phyloP scores from a whole-genome alignment of 2,113 vertebrate species.

The Nerophis lumbriciformis region DNA sequence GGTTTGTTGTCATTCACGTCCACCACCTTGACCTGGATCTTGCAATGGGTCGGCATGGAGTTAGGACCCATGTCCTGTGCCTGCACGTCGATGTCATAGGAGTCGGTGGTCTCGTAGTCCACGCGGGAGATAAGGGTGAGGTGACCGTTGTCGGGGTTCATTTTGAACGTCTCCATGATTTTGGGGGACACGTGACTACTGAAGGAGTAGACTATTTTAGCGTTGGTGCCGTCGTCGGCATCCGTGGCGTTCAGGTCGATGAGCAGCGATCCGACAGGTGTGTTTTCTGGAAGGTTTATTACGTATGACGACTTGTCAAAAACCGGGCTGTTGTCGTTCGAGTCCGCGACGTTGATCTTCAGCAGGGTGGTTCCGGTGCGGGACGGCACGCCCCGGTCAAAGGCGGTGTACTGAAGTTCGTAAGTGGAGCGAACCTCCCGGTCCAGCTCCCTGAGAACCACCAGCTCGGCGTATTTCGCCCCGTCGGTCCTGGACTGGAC shows the following conservation, averaged over 20 bases:
- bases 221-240: constrained; percentile 92
- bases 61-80: constrained; percentile 96
- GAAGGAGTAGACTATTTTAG: constrained; percentile 92
- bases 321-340: constrained; percentile 93
- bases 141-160: constrained; percentile 85
- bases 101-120: constrained; percentile 85
- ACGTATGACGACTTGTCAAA: constrained; percentile 86
- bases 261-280: constrained; percentile 83
- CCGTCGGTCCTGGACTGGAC: constrained; percentile 87
- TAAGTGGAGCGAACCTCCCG: constrained; percentile 84
- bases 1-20: constrained; percentile 98
- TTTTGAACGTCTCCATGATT: constrained; percentile 89
- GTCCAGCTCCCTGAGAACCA: constrained; percentile 87
- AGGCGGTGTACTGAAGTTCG: constrained; percentile 89
- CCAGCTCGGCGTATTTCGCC: constrained; percentile 88
- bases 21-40: constrained; percentile 89
- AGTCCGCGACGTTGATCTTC: constrained; percentile 88
- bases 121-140: constrained; percentile 84
- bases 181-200: constrained; percentile 90
- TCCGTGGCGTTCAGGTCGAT: constrained; percentile 94
- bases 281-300: constrained; percentile 83
- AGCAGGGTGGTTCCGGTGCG: constrained; percentile 85
- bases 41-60: constrained; percentile 95
- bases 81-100: constrained; percentile 92
- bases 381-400: constrained; percentile 86